Evolutionary conservation across 1,140 invertebrate genomes (phyloP).

Genomic region (Gonioctena quinquepunctata): DNA sequence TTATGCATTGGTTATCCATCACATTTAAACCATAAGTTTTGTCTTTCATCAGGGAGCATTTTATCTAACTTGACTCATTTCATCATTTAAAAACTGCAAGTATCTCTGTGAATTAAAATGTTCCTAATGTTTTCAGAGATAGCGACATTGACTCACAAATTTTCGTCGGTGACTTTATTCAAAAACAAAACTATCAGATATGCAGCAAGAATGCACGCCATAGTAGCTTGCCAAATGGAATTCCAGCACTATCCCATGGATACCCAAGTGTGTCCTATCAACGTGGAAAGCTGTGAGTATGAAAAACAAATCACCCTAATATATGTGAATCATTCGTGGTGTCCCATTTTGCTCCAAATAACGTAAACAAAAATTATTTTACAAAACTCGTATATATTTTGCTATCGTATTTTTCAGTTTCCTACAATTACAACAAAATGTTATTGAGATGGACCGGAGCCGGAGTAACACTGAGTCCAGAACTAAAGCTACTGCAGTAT

Average conservation of each 20-base stretch:
- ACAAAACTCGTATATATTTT: too few relatives aligned
- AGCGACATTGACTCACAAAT: conserved; percentile 76
- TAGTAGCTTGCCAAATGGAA: conserved; percentile 85
- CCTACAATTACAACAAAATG: conserved; percentile 75
- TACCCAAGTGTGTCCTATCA: conserved; percentile 78
- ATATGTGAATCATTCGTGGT: too few relatives aligned
- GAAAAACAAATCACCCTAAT: too few relatives aligned
- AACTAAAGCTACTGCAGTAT: conserved; percentile 77
- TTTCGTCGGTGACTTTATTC: conserved; percentile 76
- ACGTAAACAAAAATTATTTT: too few relatives aligned
- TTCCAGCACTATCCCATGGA: conserved; percentile 85
- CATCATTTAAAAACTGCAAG: too few relatives aligned
- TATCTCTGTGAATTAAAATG: not conserved
- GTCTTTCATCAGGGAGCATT: too few relatives aligned
- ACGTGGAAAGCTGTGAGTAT: conserved; percentile 82
- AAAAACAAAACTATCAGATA: conserved; percentile 79
- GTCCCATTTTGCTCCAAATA: too few relatives aligned
- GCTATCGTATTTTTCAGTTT: conserved; percentile 74
- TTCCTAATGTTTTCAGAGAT: conserved; percentile 65
- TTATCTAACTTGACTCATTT: too few relatives aligned
- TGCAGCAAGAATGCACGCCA: conserved; percentile 78
- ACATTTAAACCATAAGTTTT: too few relatives aligned
- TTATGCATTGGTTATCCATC: too few relatives aligned
- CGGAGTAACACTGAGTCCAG: conserved; percentile 75
- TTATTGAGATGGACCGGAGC: conserved; percentile 68